Evolutionary conservation across 2,888 invertebrate species (phyloP), one percentile per base, ranked within the genome.

Genomic region (Andrena chrysosceles): DNA sequence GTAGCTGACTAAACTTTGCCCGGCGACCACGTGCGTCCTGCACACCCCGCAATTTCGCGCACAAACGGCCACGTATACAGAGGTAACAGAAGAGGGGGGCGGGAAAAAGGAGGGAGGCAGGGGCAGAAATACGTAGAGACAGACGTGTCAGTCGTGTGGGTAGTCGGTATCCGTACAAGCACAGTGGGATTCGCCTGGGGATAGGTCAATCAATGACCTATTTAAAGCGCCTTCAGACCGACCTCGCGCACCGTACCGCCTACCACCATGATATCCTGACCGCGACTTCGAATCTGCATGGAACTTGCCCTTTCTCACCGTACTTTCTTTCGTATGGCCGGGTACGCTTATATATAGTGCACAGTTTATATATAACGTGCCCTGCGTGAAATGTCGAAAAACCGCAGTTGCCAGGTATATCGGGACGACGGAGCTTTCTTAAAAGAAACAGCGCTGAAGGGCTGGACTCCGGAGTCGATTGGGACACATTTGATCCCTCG

Each of bases 191-290:
- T 83, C 85, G 86, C 85, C 86, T 87, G 87, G 89, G 90, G 89
- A 87, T 90, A 90, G 91, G 90, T 91, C 91, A 91, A 92, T 92
- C 91, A 91, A 91, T 92, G 92, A 89, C 91, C 92, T 89, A 92
- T 91, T 92, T 92, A 90, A 89, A 85, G 84, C 82, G 78, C 77
- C 85, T 79, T 88, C 83, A 52, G 85, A 83, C 48, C 80, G 81
- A 75, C 87, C 81, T 87, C 85, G 84, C 85, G 83, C 81, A 49
- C 67, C 60, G 64, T 49, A 48, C 59, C 67, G 33, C 48, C 68
- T 73, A 33, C 63, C 79, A 42, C 54, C 75, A 66, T 66, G 35
- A 52, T 35, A 75, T 49, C 26, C 49, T 48, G 48, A 69, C 56
- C 56, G n/a, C 54, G 29, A 23, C 62, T 74, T 0, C 10, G 20